Evolutionary conservation across 2,797 vertebrate genomes (phyloP).

Genomic region (Mallotus villosus): DNA sequence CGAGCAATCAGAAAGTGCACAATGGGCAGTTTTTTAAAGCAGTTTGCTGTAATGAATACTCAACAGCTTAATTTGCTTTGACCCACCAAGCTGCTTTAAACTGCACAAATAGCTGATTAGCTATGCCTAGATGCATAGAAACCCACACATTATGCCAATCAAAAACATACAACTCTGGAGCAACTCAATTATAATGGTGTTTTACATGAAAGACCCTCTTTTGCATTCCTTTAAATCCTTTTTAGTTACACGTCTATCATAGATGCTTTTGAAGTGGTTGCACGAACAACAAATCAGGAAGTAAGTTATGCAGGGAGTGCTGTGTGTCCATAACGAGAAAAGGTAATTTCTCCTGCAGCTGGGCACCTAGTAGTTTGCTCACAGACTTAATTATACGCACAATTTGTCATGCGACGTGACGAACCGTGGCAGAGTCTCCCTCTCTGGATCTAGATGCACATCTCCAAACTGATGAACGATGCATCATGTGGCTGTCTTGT

Average conservation of each 20-base stretch:
- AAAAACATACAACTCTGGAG: not conserved
- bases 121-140: slow-evolving; percentile 33
- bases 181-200: not conserved
- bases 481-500: slow-evolving; percentile 44
- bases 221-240: not conserved
- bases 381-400: slow-evolving; percentile 28
- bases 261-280: slow-evolving; percentile 10
- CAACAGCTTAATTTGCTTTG: slow-evolving; percentile 59
- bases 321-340: slow-evolving; percentile 37
- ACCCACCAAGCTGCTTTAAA: slow-evolving; percentile 24
- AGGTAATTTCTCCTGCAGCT: slow-evolving; percentile 36
- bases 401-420: slow-evolving; percentile 49
- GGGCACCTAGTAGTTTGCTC: slow-evolving; percentile 37
- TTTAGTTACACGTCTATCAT: slow-evolving; percentile 4
- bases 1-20: slow-evolving; percentile 58
- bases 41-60: slow-evolving; percentile 57
- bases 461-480: slow-evolving; percentile 27
- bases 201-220: not conserved
- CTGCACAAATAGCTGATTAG: slow-evolving; percentile 43
- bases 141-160: not conserved
- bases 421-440: slow-evolving; percentile 37
- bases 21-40: slow-evolving; percentile 40
- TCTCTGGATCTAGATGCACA: slow-evolving; percentile 26
- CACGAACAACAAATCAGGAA: slow-evolving; percentile 6
- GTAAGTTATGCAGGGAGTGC: slow-evolving; percentile 22